phyloP scores from a whole-genome alignment of 2,113 vertebrate genomes.

The Phyllostomus hastatus region DNA sequence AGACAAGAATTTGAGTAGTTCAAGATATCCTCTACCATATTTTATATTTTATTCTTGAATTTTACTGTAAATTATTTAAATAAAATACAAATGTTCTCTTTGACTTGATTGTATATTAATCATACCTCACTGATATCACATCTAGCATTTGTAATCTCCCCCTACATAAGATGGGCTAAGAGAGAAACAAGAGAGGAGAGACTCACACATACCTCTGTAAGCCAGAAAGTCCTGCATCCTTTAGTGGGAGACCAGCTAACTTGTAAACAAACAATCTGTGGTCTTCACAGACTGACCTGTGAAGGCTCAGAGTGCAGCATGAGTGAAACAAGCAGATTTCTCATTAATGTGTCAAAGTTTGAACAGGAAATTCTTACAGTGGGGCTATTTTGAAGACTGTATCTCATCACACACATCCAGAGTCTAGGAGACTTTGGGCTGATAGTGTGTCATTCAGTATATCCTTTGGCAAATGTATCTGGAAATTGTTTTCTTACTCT shows the following conservation, averaged over 20 bases:
- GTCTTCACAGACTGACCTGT: not conserved
- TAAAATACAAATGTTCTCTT: not conserved
- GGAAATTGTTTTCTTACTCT: not conserved
- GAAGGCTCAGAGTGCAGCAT: not conserved
- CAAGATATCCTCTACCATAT: not conserved
- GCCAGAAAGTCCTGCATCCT: not conserved
- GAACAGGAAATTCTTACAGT: not conserved
- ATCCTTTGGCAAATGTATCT: not conserved
- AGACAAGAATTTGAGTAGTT: not conserved
- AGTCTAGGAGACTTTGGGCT: not conserved
- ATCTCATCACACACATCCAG: not conserved
- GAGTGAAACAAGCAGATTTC: not conserved
- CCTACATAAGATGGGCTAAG: not conserved
- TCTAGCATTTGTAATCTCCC: not conserved
- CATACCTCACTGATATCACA: fast-evolving
- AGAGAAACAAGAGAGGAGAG: not conserved
- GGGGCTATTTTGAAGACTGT: not conserved
- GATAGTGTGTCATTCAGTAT: not conserved
- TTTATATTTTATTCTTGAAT: not conserved
- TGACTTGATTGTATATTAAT: not conserved
- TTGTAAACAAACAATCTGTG: not conserved
- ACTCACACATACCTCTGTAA: not conserved
- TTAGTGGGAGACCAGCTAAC: no score
- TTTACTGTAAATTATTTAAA: not conserved
- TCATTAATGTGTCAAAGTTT: not conserved